Evolutionary conservation across 2,113 vertebrate species (phyloP).

Genomic region (Eleginops maclovinus): DNA sequence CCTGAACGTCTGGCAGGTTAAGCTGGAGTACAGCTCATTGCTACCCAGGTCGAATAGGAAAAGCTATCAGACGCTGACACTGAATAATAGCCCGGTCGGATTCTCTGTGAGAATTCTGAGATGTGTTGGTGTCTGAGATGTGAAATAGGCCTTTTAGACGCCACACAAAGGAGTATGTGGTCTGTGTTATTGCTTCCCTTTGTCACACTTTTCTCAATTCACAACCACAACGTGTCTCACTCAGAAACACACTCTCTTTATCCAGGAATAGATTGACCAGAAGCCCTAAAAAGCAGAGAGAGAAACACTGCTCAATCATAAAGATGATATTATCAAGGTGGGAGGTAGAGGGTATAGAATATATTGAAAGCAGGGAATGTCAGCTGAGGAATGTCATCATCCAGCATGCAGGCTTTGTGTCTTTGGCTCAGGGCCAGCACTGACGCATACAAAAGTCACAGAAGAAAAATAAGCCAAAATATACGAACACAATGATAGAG

Average conservation of each 20-base stretch:
- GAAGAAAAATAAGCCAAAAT: background rate
- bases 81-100: constrained; percentile 62
- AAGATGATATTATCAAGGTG: background rate
- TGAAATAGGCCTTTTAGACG: constrained; percentile 33
- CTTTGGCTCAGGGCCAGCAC: constrained; percentile 10
- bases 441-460: constrained; percentile 13
- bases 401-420: background rate
- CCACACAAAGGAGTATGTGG: constrained; percentile 29
- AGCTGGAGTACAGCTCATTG: constrained; percentile 37
- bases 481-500: background rate
- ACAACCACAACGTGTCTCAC: constrained; percentile 5
- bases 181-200: constrained; percentile 56
- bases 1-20: constrained; percentile 49
- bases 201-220: constrained; percentile 59
- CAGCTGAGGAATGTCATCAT: constrained; percentile 11
- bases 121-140: constrained; percentile 45
- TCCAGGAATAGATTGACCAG: constrained; percentile 10
- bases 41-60: constrained; percentile 47
- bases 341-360: background rate
- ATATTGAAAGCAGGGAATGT: background rate
- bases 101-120: constrained; percentile 48
- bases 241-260: constrained; percentile 5
- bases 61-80: constrained; percentile 43
- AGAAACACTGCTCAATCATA: background rate
- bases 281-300: constrained; percentile 5